A percentile compares a stretch with the other conserved stretches of the same genome.
Evolutionary conservation across 2,797 vertebrate genomes (phyloP).

Genomic region (Chelon auratus): DNA sequence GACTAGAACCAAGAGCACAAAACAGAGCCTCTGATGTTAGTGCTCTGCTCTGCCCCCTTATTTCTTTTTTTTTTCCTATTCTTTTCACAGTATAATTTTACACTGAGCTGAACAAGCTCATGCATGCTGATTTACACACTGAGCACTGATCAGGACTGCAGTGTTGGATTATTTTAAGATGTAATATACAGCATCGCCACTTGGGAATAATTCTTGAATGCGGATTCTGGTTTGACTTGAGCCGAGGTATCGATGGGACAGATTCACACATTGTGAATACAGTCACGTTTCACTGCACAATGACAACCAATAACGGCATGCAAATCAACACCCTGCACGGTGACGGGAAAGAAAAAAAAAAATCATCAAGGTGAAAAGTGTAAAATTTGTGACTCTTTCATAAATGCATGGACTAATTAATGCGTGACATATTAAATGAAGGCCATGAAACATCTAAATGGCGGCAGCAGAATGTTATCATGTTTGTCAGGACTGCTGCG

Average conservation of each 20-base stretch:
- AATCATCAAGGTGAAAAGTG: conserved; percentile 56
- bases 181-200: conserved; percentile 21
- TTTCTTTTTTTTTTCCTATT: background rate
- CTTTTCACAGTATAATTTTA: conserved; percentile 43
- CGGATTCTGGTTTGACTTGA: conserved; percentile 52
- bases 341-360: conserved; percentile 16
- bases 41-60: conserved; percentile 83
- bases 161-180: conserved; percentile 54
- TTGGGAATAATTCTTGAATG: conserved; percentile 19
- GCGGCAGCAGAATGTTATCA: conserved; percentile 24
- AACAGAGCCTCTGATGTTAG: conserved; percentile 89
- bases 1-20: conserved; percentile 99
- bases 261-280: conserved; percentile 62
- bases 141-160: conserved; percentile 39
- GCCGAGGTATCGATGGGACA: conserved; percentile 47
- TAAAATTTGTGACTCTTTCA: conserved; percentile 45
- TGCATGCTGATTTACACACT: conserved; percentile 48
- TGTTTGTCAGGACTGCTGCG: conserved; percentile 31
- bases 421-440: conserved; percentile 48
- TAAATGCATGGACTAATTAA: conserved; percentile 45
- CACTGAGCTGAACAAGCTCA: conserved; percentile 54
- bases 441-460: conserved; percentile 33
- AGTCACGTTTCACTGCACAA: conserved; percentile 84
- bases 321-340: conserved; percentile 53
- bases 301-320: conserved; percentile 67